Evolutionary conservation across 1,140 invertebrate species (phyloP).

Genomic region (Sycophila sp.): DNA sequence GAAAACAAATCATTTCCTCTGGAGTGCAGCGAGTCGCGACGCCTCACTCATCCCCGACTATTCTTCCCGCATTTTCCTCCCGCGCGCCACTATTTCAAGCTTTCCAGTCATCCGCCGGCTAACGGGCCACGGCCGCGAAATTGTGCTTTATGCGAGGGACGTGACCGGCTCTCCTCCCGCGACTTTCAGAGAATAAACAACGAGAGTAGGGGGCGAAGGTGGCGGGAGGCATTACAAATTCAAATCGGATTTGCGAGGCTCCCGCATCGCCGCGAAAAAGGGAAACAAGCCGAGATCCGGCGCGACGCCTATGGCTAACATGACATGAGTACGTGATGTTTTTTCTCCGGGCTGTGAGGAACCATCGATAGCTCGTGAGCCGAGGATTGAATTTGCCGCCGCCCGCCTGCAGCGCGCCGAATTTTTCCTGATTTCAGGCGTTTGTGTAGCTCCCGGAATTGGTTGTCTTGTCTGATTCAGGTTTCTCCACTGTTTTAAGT

Average conservation of each 20-base stretch:
- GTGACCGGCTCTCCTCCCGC: constrained; percentile 46
- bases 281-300: constrained; percentile 8
- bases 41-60: background rate
- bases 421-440: too few species aligned
- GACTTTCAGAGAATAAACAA: constrained; percentile 26
- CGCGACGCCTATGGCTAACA: too few species aligned
- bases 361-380: too few species aligned
- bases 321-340: too few species aligned
- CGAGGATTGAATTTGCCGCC: too few species aligned
- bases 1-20: background rate
- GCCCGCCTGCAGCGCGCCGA: too few species aligned
- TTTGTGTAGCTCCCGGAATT: too few species aligned
- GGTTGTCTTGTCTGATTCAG: too few species aligned
- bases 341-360: too few species aligned
- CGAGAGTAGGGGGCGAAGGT: background rate
- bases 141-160: constrained; percentile 56
- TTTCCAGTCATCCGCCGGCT: constrained; percentile 37
- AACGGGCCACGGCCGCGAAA: constrained; percentile 47
- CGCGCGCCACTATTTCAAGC: background rate
- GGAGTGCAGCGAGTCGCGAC: background rate
- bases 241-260: constrained; percentile 42
- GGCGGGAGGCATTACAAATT: constrained; percentile 42
- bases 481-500: too few species aligned
- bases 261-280: constrained; percentile 20
- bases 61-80: background rate